Evolutionary conservation across 2,888 invertebrate genomes (phyloP), one percentile per base, ranked within the genome.

Genomic region (Polydrusus tereticollis): DNA sequence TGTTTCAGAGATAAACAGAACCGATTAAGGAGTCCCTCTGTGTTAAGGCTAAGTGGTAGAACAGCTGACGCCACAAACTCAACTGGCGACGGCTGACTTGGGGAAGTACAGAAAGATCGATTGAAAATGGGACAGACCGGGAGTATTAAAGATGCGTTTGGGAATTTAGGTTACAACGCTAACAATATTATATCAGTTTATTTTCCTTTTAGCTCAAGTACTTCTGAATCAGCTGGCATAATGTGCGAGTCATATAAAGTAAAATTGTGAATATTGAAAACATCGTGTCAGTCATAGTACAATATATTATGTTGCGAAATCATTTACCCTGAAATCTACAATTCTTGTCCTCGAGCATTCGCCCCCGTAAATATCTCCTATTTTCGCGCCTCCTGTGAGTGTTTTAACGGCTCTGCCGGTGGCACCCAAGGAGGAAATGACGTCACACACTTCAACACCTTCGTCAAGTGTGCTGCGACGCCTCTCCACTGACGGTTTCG

Each of bases 31-130:
- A 43, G 20, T 45, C 36, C n/a, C 45, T 41, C 57, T 43, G 1
- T 64, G 45, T 66, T 66, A 38, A 68, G 47, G 86, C 86, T 84
- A 88, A 88, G 88, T 88, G 88, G 86, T 83, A 84, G 82, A 83
- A 86, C 88, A 88, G 87, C 87, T 88, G 88, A 88, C 88, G 88
- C 87, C 85, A 33, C 50, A 47, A 67, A 66, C 23, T 47, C 18
- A 21, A 38, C 21, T 45, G 38, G 58, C 20, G 33, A 16, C 43
- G 68, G 57, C 50, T 68, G 68, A 57, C 29, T 36, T 20, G 65
- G 65, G 55, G 16, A 55, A 50, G 33, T n/a, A 33, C 12, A 18
- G 14, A 18, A 29, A 12, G 33, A 55, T 33, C 52, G 52, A 52
- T 52, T 29, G 29, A 52, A 52, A 52, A 52, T 52, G 23, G 26